phyloP scores from a whole-genome alignment of 2,888 invertebrate species.

The Campoletis raptor region DNA sequence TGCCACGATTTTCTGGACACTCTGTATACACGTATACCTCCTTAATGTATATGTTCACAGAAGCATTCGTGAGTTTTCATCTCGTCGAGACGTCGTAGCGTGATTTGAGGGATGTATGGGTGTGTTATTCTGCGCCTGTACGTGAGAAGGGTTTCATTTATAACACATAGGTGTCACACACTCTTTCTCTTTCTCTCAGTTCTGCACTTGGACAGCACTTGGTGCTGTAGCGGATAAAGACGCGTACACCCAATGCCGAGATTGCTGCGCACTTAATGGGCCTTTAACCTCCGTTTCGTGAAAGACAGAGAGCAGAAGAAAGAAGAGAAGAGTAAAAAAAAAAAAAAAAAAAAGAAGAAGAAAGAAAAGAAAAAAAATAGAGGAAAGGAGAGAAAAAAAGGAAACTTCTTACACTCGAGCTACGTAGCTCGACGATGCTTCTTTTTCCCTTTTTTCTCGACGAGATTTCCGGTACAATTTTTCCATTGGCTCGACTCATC shows the following conservation, averaged over 20 bases:
- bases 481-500: slow-evolving; percentile 72
- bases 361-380: neutral
- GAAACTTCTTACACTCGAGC: slow-evolving; percentile 13
- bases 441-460: slow-evolving; percentile 64
- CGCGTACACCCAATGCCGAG: slow-evolving; percentile 68
- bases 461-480: slow-evolving; percentile 81
- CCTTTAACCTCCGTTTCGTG: slow-evolving; percentile 77
- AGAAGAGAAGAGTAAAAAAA: slow-evolving; percentile 10
- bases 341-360: neutral
- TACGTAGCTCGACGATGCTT: slow-evolving; percentile 13
- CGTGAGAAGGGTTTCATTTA: slow-evolving; percentile 58
- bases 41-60: neutral
- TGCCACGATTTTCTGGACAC: neutral
- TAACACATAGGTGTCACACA: slow-evolving; percentile 58
- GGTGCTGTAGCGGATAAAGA: slow-evolving; percentile 49
- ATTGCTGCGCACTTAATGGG: slow-evolving; percentile 79
- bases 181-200: slow-evolving; percentile 44
- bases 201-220: slow-evolving; percentile 48
- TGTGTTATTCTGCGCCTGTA: slow-evolving; percentile 19
- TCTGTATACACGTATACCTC: neutral
- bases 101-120: slow-evolving; percentile 41
- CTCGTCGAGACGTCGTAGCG: slow-evolving; percentile 27
- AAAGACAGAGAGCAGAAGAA: slow-evolving; percentile 38
- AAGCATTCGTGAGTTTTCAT: slow-evolving; percentile 47
- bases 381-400: neutral